Evolutionary conservation across 2,113 vertebrate species (phyloP).

Genomic region (Hydrochoerus hydrochaeris): DNA sequence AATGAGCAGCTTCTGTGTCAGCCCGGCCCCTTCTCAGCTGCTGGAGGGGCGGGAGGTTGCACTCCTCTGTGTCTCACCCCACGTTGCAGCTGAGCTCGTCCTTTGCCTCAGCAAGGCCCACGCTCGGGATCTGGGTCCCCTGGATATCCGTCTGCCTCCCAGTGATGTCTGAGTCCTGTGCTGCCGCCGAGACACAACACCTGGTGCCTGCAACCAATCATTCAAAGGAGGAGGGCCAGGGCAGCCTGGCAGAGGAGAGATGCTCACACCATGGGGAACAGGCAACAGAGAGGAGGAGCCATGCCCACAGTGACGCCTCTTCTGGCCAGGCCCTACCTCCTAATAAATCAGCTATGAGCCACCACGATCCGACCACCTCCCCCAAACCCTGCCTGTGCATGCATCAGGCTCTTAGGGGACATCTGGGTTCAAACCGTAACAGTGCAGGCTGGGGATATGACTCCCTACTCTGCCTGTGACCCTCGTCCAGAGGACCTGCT

Average conservation of each 20-base stretch:
- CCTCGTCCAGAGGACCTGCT: background rate
- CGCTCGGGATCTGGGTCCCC: background rate
- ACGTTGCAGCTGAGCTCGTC: rapidly evolving
- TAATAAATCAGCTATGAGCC: background rate
- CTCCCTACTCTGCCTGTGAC: background rate
- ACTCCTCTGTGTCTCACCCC: background rate
- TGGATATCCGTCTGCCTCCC: background rate
- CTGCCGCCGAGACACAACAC: background rate
- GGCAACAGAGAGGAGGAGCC: background rate
- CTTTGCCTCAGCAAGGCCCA: background rate
- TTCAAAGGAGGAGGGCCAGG: background rate
- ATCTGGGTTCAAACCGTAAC: background rate
- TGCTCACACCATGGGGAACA: background rate
- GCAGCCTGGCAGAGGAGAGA: background rate
- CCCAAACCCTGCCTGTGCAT: background rate
- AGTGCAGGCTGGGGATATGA: background rate
- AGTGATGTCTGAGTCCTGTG: no score
- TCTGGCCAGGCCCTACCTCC: background rate
- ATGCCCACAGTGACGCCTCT: background rate
- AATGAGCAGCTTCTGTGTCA: background rate
- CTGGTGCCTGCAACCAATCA: background rate
- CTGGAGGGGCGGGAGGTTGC: no score
- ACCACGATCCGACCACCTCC: background rate
- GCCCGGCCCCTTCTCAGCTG: background rate
- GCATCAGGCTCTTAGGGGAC: background rate